Evolutionary conservation across 2,113 vertebrate genomes (phyloP), one percentile per base, ranked within the genome.

Genomic region (Microcebus tavaratra): DNA sequence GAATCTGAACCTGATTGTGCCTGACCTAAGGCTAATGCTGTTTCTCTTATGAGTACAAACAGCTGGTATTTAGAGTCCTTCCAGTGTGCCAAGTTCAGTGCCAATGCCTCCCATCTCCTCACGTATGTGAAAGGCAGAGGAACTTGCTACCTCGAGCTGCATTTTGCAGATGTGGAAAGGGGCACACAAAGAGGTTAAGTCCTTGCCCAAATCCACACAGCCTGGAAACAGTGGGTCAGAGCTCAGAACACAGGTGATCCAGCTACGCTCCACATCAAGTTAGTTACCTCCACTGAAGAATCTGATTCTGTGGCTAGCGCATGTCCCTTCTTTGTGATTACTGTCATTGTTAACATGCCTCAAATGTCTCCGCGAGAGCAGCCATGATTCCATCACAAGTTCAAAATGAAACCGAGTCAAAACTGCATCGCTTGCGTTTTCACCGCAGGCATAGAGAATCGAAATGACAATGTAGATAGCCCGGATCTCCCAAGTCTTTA

Each of bases 241-340:
- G 39, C 17, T 42, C 3, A 67, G 76, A 79, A 50, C 14, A 4
- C n/a, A 68, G 39, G 55, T 17, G n/a, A 27, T 61, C 61, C 21
- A 29, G 42, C 53, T 14, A 11, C 21, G 53, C 0, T 2, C 42
- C 67, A 55, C 2, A 11, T 15, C 36, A 10, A 9, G 9, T 42
- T 6, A 42, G 42, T 1, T 65, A 29, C 10, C 45, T 42, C 31
- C 75, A 53, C 34, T 20, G 10, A 65, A 85, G 70, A 87, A 42
- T 34, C 0, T 12, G 2, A 23, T 21, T 87, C 70, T 80, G 45
- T 15, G 39, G 53, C 42, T 2, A 36, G 21, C 21, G 9, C 13
- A 0, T 7, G 36, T 93, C 78, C 53, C 72, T 79, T 65, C 75
- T 88, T 29, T 18, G 39, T 17, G 78, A 83, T 3, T 21, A 59